Base-by-base conservation (phyloP, 2,113 vertebrate genomes). In the Megatriorchis doriae region DNA sequence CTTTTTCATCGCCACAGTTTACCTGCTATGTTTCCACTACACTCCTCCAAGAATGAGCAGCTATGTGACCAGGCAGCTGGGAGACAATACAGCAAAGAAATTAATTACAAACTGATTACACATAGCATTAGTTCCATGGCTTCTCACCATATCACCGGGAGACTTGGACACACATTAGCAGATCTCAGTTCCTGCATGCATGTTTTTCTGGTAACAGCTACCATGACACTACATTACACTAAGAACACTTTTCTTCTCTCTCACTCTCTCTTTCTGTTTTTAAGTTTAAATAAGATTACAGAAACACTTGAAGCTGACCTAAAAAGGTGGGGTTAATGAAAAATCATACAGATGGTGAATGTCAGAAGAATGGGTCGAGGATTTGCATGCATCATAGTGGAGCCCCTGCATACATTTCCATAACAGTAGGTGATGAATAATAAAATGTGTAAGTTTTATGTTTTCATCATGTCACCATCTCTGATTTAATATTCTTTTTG, bases 351-450 rank as follows among this genome's bases (percentile, higher is more conserved):
- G 80, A 58, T 38, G 67, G 31, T 52, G 65, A 94, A 83, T 65
- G 74, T 71, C 78, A 86, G 62, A 92, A 92, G 92, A 92, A 89
- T 34, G 71, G 66, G 38, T 45, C 0, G 2, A 94, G 77, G 71
- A 94, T 96, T 79, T 95, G 74, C 81, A 79, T 80, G 32, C 72
- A 78, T 71, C 85, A 65, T 40, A 73, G 42, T 58, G 55, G 59
- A 87, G 48, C 81, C 63, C 86, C 23, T 43, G 86, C 77, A 93
- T 91, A 81, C 3, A 95, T 97, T 97, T 95, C 77, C 93, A 82
- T 93, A 90, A 36, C 38, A 78, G 43, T 77, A 93, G 88, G 71
- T 43, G 29, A 94, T 93, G 89, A 96, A 93, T 91, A 96, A 95
- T 82, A 86, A 78, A 95, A 94, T 0, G 7, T 42, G 36, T 42